phyloP scores from a whole-genome alignment of 2,113 vertebrate species.

The Papio anubis region DNA sequence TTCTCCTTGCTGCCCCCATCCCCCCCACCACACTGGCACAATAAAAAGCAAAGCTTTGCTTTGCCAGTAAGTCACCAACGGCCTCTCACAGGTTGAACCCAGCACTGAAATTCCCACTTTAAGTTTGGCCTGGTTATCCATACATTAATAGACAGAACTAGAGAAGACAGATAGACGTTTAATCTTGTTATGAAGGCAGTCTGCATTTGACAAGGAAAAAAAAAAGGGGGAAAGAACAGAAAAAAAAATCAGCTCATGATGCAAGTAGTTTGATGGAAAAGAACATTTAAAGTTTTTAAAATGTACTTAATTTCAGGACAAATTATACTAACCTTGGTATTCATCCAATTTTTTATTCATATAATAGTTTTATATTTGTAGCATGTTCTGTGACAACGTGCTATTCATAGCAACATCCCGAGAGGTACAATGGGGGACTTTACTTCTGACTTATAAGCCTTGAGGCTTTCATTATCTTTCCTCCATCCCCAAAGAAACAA shows the following conservation, averaged over 20 bases:
- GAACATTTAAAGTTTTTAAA: constrained; percentile 12
- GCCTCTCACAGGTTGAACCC: neutral
- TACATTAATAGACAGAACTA: neutral
- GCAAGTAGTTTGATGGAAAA: neutral
- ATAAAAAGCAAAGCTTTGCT: neutral
- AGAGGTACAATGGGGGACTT: neutral
- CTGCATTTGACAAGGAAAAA: neutral
- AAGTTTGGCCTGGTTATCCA: neutral
- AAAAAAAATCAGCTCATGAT: neutral
- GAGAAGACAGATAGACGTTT: neutral
- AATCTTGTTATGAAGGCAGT: neutral
- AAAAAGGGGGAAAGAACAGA: neutral
- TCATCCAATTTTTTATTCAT: neutral
- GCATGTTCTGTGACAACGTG: neutral
- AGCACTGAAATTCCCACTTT: neutral
- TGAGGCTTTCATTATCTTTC: neutral
- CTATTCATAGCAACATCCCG: neutral
- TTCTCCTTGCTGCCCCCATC: no score
- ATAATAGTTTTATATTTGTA: neutral
- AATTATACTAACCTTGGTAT: neutral
- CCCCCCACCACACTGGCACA: neutral
- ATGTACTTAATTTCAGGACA: neutral
- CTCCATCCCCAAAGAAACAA: neutral
- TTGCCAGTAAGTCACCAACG: neutral
- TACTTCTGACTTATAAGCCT: neutral